Evolutionary conservation across 2,888 invertebrate genomes (phyloP), one percentile per base, ranked within the genome.

Genomic region (Archips crataeganus): DNA sequence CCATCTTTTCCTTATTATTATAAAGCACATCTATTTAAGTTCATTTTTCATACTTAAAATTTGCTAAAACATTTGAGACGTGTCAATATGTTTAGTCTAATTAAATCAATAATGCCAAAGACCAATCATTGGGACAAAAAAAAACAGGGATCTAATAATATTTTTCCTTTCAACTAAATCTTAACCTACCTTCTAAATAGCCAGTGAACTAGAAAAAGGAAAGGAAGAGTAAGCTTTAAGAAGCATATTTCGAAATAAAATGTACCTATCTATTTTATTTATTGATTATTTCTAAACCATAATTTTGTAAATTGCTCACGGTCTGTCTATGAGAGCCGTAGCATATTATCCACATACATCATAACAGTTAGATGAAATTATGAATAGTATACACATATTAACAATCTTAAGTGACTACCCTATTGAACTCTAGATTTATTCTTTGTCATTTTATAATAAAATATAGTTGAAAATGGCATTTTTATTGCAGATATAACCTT

Each of bases 371-470:
- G 87, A 87, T 86, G 88, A 88, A 72, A 87, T 88, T 89, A 90
- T 89, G 54, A 88, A 89, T 88, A 89, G 90, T 87, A 86, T 88
- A 90, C 87, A 91, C 89, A 88, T 88, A 89, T 87, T 90, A 90
- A 87, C 85, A 90, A 87, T 74, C 64, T 88, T 91, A 92, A 92
- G 92, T 91, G 91, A 93, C 91, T 91, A 91, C 90, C 90, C 92
- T 94, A 94, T 91, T 94, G 94, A 95, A 95, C 95, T 95, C 95
- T 96, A 96, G 95, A 95, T 95, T 95, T 96, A 95, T 95, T 95
- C 95, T 96, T 96, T 96, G 96, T 96, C 95, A 95, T 95, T 96
- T 96, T 96, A 95, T 95, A 96, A 95, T 96, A 96, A 96, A 96
- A 95, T 91, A 93, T 93, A 93, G 92, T 91, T 93, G 90, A 91